Conservation (phyloP, 2,888 invertebrate genomes). For the Crematogaster levior region DNA sequence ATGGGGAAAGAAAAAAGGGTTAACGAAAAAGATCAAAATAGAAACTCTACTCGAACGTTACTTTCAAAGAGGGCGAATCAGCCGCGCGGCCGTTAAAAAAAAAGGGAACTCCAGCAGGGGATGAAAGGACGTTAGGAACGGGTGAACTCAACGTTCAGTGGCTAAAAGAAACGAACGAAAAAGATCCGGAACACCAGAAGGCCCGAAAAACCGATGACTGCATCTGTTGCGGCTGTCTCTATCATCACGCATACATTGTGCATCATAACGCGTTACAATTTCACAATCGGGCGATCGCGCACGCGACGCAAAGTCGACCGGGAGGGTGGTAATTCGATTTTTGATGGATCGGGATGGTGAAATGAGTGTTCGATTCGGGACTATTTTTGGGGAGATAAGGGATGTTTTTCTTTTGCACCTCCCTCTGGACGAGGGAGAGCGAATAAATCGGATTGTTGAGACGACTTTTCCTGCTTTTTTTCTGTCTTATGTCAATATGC, state of each 20-base stretch:
- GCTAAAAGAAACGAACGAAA: constrained; percentile 59
- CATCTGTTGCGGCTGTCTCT: constrained; percentile 46
- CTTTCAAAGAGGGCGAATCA: constrained; percentile 5
- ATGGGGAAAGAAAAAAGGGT: background rate
- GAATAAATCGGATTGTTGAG: constrained; percentile 13
- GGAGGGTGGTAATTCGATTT: constrained; percentile 10
- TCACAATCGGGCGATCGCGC: background rate
- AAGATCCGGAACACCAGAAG: constrained; percentile 74
- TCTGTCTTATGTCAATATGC: background rate
- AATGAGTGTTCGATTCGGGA: constrained; percentile 4
- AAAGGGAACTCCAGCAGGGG: background rate
- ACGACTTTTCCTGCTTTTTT: constrained; percentile 37
- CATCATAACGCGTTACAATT: background rate
- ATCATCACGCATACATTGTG: constrained; percentile 17
- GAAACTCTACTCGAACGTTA: constrained; percentile 23
- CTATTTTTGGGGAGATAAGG: constrained; percentile 1
- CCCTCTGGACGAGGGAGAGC: constrained; percentile 17
- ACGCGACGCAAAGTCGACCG: constrained; percentile 9
- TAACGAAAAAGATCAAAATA: constrained; percentile 15
- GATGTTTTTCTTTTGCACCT: background rate
- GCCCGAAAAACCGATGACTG: constrained; percentile 68
- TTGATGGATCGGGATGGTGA: constrained; percentile 10
- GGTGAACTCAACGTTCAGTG: background rate
- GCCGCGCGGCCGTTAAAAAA: constrained; percentile 5
- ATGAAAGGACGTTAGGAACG: constrained; percentile 21